These are phyloP conservation scores for Hapalemur alaotrensis DNA, from an alignment of 2,797 vertebrate genomes.

Conservation along the genomic window DNA sequence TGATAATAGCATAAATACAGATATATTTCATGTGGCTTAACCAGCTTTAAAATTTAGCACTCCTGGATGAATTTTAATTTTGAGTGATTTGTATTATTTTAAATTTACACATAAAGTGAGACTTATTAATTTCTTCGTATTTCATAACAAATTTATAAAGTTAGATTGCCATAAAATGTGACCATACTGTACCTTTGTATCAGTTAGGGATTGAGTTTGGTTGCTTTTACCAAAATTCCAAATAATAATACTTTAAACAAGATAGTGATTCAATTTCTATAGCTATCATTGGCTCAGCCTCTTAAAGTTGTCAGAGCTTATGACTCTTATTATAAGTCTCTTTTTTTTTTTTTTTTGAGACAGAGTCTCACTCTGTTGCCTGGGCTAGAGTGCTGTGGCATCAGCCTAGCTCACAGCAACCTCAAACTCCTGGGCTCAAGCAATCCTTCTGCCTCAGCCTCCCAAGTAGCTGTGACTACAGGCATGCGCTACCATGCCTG, in stretches of 20 bases:
- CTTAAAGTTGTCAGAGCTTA: neutral
- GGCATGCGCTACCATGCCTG: no score
- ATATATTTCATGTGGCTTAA: conserved; percentile 13
- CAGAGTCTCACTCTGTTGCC: no score
- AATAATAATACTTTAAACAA: conserved; percentile 40
- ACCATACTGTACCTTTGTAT: neutral
- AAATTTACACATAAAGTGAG: neutral
- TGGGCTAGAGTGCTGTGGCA: no score
- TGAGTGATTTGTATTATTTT: neutral
- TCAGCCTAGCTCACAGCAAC: no score
- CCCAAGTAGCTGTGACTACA: no score
- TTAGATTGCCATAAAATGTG: conserved; percentile 28
- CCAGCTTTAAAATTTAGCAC: conserved; percentile 37
- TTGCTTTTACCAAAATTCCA: conserved; percentile 37
- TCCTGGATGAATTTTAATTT: conserved; percentile 38
- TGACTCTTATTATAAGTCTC: neutral
- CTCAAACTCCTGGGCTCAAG: no score
- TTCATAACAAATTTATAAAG: conserved; percentile 24
- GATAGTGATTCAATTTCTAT: neutral
- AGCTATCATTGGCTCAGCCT: neutral
- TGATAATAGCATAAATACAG: neutral
- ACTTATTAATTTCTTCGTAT: neutral
- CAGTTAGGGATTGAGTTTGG: conserved; percentile 6
- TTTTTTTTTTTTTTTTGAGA: no score
- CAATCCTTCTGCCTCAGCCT: no score